Evolutionary conservation across 2,888 invertebrate genomes (phyloP).

Genomic region (Tromatobia lineatoria): DNA sequence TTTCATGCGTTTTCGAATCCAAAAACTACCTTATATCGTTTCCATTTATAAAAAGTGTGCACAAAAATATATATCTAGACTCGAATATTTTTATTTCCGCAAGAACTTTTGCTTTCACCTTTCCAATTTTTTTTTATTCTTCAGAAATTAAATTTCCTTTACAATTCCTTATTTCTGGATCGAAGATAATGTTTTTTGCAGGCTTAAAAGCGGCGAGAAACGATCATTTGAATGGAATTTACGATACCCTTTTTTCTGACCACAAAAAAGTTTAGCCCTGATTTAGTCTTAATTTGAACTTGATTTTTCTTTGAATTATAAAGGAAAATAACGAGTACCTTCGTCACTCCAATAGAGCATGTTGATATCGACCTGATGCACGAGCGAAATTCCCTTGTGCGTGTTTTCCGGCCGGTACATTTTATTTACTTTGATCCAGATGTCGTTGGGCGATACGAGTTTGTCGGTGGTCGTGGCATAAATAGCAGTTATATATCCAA

Average conservation of each 20-base stretch:
- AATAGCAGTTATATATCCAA: conserved; percentile 90
- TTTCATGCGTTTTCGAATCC: background rate
- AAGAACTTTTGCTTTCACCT: too few relatives aligned
- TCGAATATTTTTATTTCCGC: too few relatives aligned
- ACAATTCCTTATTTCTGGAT: too few relatives aligned
- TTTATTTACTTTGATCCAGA: conserved; percentile 89
- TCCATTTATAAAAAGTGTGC: too few relatives aligned
- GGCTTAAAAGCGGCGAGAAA: too few relatives aligned
- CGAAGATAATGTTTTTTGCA: too few relatives aligned
- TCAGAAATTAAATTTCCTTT: too few relatives aligned
- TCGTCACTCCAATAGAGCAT: conserved; percentile 92
- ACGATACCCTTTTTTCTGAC: background rate
- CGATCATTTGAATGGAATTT: too few relatives aligned
- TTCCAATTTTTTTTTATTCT: too few relatives aligned
- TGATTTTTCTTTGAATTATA: background rate
- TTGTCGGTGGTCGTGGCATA: conserved; percentile 87
- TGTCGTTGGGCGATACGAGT: conserved; percentile 87
- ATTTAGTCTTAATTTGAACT: too few relatives aligned
- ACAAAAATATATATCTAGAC: too few relatives aligned
- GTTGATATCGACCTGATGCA: conserved; percentile 90
- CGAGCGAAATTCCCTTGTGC: conserved; percentile 86
- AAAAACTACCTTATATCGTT: background rate
- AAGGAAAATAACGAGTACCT: conserved; percentile 84
- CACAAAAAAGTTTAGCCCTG: background rate
- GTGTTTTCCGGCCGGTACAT: conserved; percentile 93